Evolutionary conservation across 2,888 invertebrate genomes (phyloP), one percentile per base, ranked within the genome.

Genomic region (Ganaspis brasiliensis): DNA sequence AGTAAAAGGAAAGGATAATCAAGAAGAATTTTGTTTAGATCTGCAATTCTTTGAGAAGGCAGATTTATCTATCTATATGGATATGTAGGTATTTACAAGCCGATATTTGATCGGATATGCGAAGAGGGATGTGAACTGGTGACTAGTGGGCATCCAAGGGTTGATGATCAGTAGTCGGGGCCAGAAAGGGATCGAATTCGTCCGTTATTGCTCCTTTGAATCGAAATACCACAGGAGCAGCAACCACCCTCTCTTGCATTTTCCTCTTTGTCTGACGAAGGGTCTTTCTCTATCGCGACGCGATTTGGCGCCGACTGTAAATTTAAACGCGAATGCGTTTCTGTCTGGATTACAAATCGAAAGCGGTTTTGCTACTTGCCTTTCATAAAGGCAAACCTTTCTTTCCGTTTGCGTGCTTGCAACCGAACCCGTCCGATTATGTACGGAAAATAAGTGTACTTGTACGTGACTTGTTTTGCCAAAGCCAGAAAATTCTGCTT

Each of bases 261-360:
- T 61, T 12, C 31, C 16, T 14, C 9, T 8, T 12, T 24, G 24
- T 16, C 12, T 59, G 59, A 5, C 37, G 31, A 10, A 37, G 16
- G 10, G 26, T 76, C 21, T 55, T 21, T 40, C 72, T 57, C 45
- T 70, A 2, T 19, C 71, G 72, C 56, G 74, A 56, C 72, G 74
- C 72, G 57, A 67, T n/a, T 37, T 40, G 21, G 49, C 61, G 72
- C 73, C 79, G 76, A 76, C 80, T 81, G 83, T 86, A 84, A 86
- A 85, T 84, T 83, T 84, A 83, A 84, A 78, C 79, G 82, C 81
- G 83, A 83, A 87, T 87, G 86, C 84, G 81, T 86, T 83, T 85
- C 84, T 83, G 88, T 84, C 86, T 78, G 85, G 86, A 86, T 88
- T 88, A 87, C 87, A 88, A 88, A 88, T 88, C 86, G 86, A 86